Evolutionary conservation across 2,113 vertebrate genomes (phyloP).

Genomic region (Nesoenas mayeri): DNA sequence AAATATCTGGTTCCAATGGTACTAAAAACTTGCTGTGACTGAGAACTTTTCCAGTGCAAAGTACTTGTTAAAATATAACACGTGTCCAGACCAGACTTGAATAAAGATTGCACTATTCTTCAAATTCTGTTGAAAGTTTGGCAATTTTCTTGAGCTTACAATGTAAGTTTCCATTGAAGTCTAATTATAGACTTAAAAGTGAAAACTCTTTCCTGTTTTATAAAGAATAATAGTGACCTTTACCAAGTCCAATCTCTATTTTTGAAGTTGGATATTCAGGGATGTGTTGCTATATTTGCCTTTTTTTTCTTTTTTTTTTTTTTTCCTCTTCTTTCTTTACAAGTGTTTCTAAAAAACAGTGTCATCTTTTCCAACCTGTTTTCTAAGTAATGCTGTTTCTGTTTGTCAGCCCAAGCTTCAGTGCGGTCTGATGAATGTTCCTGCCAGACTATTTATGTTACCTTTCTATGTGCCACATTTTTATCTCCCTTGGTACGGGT

Average conservation of each 20-base stretch:
- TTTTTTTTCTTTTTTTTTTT: not conserved
- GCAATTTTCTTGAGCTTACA: conserved; percentile 50
- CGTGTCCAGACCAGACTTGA: conserved; percentile 32
- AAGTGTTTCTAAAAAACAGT: not conserved
- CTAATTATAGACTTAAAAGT: conserved; percentile 55
- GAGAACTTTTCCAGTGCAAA: conserved; percentile 64
- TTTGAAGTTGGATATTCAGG: conserved; percentile 19
- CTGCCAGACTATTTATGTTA: not conserved
- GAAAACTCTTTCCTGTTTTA: conserved; percentile 21
- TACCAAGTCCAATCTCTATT: not conserved
- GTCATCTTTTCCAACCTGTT: not conserved
- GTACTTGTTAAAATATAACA: conserved; percentile 64
- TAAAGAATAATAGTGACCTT: conserved; percentile 35
- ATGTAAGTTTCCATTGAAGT: conserved; percentile 56
- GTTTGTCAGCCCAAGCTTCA: not conserved
- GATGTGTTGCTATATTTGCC: not conserved
- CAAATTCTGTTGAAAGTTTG: conserved; percentile 42
- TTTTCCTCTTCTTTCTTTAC: not conserved
- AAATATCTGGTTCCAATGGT: conserved; percentile 60
- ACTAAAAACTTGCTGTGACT: conserved; percentile 52
- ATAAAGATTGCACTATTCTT: conserved; percentile 41
- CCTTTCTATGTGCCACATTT: not conserved
- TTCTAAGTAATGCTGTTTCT: not conserved
- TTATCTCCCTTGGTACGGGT: not conserved
- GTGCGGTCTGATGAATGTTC: not conserved